Percentiles rank a stretch among this genome's conserved stretches.
Conservation (phyloP, 2,888 invertebrate genomes). For the Drosophila quinaria region DNA sequence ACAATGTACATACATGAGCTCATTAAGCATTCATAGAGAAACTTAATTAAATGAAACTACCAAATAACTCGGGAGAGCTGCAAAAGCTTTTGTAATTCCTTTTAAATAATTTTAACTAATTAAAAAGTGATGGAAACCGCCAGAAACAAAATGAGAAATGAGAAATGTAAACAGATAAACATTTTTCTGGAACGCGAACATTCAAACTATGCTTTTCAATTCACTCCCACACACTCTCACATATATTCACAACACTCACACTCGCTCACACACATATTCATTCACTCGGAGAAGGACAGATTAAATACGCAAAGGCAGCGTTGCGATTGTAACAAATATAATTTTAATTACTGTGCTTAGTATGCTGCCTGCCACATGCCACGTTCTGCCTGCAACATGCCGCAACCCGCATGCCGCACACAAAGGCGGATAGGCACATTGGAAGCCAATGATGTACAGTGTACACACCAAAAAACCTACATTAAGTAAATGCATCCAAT, state of each 20-base stretch:
- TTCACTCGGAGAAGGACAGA: slow-evolving; percentile 8
- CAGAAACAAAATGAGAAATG: slow-evolving; percentile 50
- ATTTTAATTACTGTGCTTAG: slow-evolving; percentile 72
- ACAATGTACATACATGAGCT: slow-evolving; percentile 25
- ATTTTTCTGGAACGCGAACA: slow-evolving; percentile 43
- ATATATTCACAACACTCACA: slow-evolving; percentile 25
- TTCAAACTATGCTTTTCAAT: slow-evolving; percentile 67
- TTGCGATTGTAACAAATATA: slow-evolving; percentile 63
- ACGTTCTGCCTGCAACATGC: slow-evolving; percentile 8
- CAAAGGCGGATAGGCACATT: slow-evolving; percentile 47
- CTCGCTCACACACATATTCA: slow-evolving; percentile 18
- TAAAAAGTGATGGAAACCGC: slow-evolving; percentile 73
- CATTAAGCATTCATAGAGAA: slow-evolving; percentile 19
- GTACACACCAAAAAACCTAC: slow-evolving; percentile 14
- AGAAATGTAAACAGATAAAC: slow-evolving; percentile 48
- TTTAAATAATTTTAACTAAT: slow-evolving; percentile 77
- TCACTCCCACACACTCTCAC: slow-evolving; percentile 23
- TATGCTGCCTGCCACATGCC: slow-evolving; percentile 25
- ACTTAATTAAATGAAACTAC: slow-evolving; percentile 23
- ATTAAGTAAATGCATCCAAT: slow-evolving; percentile 42
- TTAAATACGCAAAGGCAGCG: slow-evolving; percentile 24
- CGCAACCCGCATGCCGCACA: slow-evolving; percentile 8
- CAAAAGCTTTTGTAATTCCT: slow-evolving; percentile 49
- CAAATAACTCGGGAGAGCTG: slow-evolving; percentile 33
- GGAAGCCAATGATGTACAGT: slow-evolving; percentile 43